Percentiles rank a stretch among this genome's conserved stretches.
These are phyloP conservation scores for Melitaea athalia DNA, from an alignment of 2,888 invertebrate genomes.

Conservation along the genomic window DNA sequence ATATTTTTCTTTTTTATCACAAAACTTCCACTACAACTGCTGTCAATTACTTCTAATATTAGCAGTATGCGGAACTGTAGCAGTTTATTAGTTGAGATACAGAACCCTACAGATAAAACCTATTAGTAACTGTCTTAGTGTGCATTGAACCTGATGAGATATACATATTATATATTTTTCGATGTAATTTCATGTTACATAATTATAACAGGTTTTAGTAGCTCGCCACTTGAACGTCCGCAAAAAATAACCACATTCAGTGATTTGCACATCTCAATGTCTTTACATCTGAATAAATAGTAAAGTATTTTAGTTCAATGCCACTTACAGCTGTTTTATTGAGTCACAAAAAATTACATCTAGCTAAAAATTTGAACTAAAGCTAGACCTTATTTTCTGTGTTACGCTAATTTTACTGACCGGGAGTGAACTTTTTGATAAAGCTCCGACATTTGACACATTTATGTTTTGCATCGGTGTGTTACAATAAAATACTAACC, in stretches of 20 bases:
- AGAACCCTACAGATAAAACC: too few relatives aligned
- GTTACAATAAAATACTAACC: background rate
- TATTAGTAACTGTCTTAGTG: too few relatives aligned
- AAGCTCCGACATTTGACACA: constrained; percentile 10
- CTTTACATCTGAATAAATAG: background rate
- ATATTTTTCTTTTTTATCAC: too few relatives aligned
- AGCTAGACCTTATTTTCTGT: constrained; percentile 19
- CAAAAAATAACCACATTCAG: background rate
- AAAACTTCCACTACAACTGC: too few relatives aligned
- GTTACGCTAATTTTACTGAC: constrained; percentile 38
- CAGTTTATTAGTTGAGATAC: too few relatives aligned
- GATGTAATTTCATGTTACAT: too few relatives aligned
- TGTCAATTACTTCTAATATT: too few relatives aligned
- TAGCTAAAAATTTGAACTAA: background rate
- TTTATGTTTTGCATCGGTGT: background rate
- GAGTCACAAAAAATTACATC: background rate
- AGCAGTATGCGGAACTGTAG: too few relatives aligned
- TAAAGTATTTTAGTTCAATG: background rate
- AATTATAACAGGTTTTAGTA: background rate
- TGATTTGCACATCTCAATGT: too few relatives aligned
- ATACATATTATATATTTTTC: too few relatives aligned
- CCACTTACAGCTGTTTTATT: too few relatives aligned
- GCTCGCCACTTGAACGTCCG: background rate
- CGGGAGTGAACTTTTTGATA: constrained; percentile 36
- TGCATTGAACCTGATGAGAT: too few relatives aligned